These are phyloP conservation scores for Protophormia terraenovae DNA, from an alignment of 2,888 invertebrate species.

Conservation along the genomic window DNA sequence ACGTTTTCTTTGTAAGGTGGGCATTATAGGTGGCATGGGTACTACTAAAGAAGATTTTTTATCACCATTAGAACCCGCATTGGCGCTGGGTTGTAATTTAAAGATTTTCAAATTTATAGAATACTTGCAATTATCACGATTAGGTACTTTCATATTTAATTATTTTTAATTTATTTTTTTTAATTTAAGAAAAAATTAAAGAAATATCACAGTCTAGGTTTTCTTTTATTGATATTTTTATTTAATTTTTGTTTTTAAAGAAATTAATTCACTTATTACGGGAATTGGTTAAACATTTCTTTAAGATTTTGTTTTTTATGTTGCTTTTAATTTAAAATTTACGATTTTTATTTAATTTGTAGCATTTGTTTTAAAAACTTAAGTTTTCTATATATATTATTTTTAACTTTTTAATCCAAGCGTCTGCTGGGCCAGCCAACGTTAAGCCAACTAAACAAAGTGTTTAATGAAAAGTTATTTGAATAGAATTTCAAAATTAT, in stretches of 20 bases:
- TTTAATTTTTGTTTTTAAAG: not conserved
- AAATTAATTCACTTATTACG: not conserved
- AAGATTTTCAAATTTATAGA: constrained; percentile 79
- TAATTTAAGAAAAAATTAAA: not conserved
- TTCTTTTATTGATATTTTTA: not conserved
- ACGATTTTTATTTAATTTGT: not conserved
- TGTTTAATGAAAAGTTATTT: constrained; percentile 37
- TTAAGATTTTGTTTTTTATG: not conserved
- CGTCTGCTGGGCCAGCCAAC: constrained; percentile 65
- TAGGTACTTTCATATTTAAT: constrained; percentile 74
- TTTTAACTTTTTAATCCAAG: constrained; percentile 54
- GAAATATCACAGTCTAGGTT: constrained; percentile 15
- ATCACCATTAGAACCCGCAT: constrained; percentile 39
- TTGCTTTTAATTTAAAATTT: not conserved
- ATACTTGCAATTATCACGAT: constrained; percentile 74
- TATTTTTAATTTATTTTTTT: not conserved
- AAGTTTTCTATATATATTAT: not conserved
- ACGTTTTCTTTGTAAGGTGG: constrained; percentile 72
- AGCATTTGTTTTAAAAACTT: not conserved
- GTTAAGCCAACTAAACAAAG: constrained; percentile 55
- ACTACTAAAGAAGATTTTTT: constrained; percentile 59
- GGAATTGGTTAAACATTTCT: not conserved
- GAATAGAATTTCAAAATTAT: constrained; percentile 53
- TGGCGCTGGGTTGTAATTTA: constrained; percentile 74
- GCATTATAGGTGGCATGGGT: constrained; percentile 43